Base-by-base conservation (phyloP, 2,888 invertebrate species). In the Ramazzottius varieornatus region DNA sequence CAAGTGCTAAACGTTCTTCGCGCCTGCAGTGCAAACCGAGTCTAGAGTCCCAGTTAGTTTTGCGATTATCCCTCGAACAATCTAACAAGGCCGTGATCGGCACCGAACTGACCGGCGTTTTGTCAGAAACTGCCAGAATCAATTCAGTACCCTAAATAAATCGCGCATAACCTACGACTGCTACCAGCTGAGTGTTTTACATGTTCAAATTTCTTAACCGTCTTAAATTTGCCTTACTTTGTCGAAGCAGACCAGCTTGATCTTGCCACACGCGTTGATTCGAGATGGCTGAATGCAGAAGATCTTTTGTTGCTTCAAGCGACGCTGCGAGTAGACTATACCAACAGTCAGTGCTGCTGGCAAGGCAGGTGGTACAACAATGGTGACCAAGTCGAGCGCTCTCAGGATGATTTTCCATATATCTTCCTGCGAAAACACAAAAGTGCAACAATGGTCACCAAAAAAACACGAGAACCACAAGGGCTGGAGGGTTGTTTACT, bases 341-440 rank as follows among this genome's bases (percentile, higher is more conserved):
- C 93, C 93, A 1, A 92, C 89, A 0, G 92, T 91, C 92, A 93
- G 92, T 67, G 93, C 94, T 46, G 92, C 92, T 2, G 92, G 92
- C 63, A 92, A 77, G 13, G 91, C 90, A 1, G 92, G 91, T 0
- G 92, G 91, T 32, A 92, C 86, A 8, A 90, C 88, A 70, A 92
- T 90, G 0, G 92, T 92, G 69, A 93, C 84, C 66, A 92, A 85
- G 74, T 92, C 92, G 69, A 92, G 78, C 1, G 87, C 84, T 65
- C 89, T 83, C 46, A 90, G 78, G 1, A 86, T 76, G 70, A 88
- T 84, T 66, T 81, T 70, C 16, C 34, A n/a, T 20, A 67, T 32
- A 32, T 32, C 64, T 13, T 29, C 65, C 63, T 63, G 63, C 4
- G n/a, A 63, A n/a, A 46, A 46, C 16, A 20, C 16, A 46, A 46